Percentiles rank a stretch among this genome's conserved stretches.
Evolutionary conservation across 92 coral and sea anemone species (phyloP).

Genomic region (Meandrina meandrites): DNA sequence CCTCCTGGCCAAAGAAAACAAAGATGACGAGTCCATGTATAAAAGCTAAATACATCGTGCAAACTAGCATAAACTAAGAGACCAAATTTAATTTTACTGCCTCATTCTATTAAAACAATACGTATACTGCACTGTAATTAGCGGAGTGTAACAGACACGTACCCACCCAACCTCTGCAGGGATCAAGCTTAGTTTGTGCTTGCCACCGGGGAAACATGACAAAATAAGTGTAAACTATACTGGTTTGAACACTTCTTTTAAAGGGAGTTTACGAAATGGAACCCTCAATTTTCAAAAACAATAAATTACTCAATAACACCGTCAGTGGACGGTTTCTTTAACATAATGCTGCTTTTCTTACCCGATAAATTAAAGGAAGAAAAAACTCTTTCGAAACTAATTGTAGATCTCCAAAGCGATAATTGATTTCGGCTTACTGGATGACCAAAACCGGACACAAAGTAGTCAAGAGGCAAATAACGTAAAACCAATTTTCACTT

Average conservation of each 20-base stretch:
- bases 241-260: neutral
- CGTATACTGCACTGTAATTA: neutral
- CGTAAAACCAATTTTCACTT: no score
- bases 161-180: neutral
- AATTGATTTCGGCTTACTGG: no score
- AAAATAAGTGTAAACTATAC: slow-evolving; percentile 3
- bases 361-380: neutral
- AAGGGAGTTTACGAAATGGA: neutral
- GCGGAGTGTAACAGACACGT: neutral
- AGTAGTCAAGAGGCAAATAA: neutral
- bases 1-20: slow-evolving; percentile 4
- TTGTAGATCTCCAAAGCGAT: neutral
- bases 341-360: neutral
- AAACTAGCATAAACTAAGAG: neutral
- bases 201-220: neutral
- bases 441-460: neutral
- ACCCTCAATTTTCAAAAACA: neutral
- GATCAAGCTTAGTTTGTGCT: neutral
- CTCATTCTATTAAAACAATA: neutral
- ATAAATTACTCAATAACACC: neutral
- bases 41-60: neutral
- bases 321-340: neutral
- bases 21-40: neutral
- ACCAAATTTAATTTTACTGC: neutral
- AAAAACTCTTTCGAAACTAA: neutral